Evolutionary conservation across 1,140 invertebrate species (phyloP).

Genomic region (Drosophila malerkotliana): DNA sequence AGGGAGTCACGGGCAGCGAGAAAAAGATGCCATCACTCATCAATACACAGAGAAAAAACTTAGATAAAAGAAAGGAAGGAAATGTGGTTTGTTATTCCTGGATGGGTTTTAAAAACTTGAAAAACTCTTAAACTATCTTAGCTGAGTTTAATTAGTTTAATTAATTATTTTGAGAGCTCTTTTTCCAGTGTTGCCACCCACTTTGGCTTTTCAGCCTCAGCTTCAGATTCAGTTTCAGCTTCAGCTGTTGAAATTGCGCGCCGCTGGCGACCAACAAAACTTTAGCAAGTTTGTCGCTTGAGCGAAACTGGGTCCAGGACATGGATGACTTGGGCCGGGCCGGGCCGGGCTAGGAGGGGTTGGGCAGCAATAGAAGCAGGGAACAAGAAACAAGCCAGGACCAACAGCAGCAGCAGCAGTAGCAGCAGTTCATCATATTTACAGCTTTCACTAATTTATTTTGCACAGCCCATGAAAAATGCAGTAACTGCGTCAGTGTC

Average conservation of each 20-base stretch:
- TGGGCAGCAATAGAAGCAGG: not conserved
- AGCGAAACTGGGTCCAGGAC: slow-evolving; percentile 64
- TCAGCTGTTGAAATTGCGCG: slow-evolving; percentile 67
- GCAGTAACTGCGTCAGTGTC: slow-evolving; percentile 51
- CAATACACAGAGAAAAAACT: slow-evolving; percentile 6
- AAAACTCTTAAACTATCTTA: not conserved
- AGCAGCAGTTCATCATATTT: slow-evolving; percentile 78
- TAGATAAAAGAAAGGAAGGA: not conserved
- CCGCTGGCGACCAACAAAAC: slow-evolving; percentile 67
- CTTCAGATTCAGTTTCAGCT: slow-evolving; percentile 34
- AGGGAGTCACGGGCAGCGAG: not conserved
- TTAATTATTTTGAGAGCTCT: not conserved
- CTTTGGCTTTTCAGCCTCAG: slow-evolving; percentile 60
- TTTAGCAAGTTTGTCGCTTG: slow-evolving; percentile 65
- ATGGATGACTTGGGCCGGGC: slow-evolving; percentile 15
- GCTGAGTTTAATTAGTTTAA: too few species aligned
- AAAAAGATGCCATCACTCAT: slow-evolving; percentile 18
- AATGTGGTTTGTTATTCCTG: not conserved
- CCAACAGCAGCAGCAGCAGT: slow-evolving; percentile 3
- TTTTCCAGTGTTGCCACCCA: slow-evolving; percentile 14
- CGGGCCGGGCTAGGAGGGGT: too few species aligned
- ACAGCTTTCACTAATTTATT: slow-evolving; percentile 77
- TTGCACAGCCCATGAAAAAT: slow-evolving; percentile 76
- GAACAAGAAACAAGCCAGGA: not conserved
- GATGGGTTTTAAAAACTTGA: not conserved